Conservation (phyloP, 1,140 invertebrate genomes). For the Adoxophyes honmai region DNA sequence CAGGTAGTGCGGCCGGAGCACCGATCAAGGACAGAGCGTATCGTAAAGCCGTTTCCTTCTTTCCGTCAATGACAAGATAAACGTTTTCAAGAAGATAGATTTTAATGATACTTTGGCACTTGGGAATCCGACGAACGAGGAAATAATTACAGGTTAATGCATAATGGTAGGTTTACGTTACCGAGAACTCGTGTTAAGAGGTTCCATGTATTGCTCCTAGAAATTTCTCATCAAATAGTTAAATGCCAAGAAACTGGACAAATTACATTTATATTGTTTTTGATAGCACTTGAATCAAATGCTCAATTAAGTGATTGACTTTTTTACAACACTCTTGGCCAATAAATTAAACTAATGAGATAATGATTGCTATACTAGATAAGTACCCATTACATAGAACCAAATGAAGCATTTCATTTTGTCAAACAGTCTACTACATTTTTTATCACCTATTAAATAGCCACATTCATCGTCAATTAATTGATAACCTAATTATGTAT, state of each 20-base stretch:
- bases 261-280: slow-evolving; percentile 4
- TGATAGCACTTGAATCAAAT: too few relatives aligned
- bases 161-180: slow-evolving; percentile 8
- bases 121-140: neutral
- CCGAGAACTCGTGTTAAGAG: neutral
- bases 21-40: neutral
- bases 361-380: too few relatives aligned
- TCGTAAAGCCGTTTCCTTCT: neutral
- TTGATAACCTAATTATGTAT: too few relatives aligned
- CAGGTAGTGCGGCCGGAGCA: too few relatives aligned
- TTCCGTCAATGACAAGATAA: slow-evolving; percentile 8
- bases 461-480: too few relatives aligned
- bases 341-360: too few relatives aligned
- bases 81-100: slow-evolving; percentile 12
- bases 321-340: too few relatives aligned
- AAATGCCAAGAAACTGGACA: neutral
- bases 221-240: slow-evolving; percentile 10
- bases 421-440: too few relatives aligned
- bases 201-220: slow-evolving; percentile 1
- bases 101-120: slow-evolving; percentile 11
- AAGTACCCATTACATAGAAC: too few relatives aligned
- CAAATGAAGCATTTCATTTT: too few relatives aligned
- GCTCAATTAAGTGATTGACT: too few relatives aligned
- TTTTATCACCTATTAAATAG: too few relatives aligned
- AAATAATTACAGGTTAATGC: slow-evolving; percentile 8